Evolutionary conservation across 2,888 invertebrate genomes (phyloP).

Genomic region (Patella depressa): DNA sequence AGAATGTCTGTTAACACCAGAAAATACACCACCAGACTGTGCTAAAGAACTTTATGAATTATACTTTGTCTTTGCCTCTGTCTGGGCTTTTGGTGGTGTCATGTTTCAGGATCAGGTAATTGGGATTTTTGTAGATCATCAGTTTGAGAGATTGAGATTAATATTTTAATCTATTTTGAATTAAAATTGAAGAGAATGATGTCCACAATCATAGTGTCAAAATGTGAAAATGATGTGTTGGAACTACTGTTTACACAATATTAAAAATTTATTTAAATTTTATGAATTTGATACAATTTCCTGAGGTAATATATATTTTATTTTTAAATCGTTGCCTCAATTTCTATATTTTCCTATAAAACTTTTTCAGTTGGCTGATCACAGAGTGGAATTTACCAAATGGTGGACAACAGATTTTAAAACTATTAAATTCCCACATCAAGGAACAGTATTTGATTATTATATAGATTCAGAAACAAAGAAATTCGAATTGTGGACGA

Average conservation of each 20-base stretch:
- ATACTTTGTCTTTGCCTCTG: conserved; percentile 94
- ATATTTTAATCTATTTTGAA: too few relatives aligned
- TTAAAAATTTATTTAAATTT: not conserved
- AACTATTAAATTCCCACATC: conserved; percentile 89
- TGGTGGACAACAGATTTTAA: conserved; percentile 99
- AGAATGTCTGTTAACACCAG: conserved; percentile 85
- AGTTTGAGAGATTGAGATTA: too few relatives aligned
- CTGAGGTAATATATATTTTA: not conserved
- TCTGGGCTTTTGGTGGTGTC: conserved; percentile 98
- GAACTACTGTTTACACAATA: too few relatives aligned
- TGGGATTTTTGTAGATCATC: too few relatives aligned
- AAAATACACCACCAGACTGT: conserved; percentile 89
- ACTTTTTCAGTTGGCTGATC: conserved; percentile 80
- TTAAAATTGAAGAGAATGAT: too few relatives aligned
- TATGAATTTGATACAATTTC: not conserved
- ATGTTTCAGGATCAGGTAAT: conserved; percentile 90
- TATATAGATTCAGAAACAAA: conserved; percentile 92
- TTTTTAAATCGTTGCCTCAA: not conserved
- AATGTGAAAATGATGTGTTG: too few relatives aligned
- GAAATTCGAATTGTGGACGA: conserved; percentile 90
- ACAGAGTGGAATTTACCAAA: conserved; percentile 95
- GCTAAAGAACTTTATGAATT: conserved; percentile 95
- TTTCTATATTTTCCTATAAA: conserved; percentile 1
- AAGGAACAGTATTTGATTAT: conserved; percentile 95
- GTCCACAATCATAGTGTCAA: too few relatives aligned